Evolutionary conservation across 1,140 invertebrate genomes (phyloP), one percentile per base, ranked within the genome.

Genomic region (Vanessa tameamea): DNA sequence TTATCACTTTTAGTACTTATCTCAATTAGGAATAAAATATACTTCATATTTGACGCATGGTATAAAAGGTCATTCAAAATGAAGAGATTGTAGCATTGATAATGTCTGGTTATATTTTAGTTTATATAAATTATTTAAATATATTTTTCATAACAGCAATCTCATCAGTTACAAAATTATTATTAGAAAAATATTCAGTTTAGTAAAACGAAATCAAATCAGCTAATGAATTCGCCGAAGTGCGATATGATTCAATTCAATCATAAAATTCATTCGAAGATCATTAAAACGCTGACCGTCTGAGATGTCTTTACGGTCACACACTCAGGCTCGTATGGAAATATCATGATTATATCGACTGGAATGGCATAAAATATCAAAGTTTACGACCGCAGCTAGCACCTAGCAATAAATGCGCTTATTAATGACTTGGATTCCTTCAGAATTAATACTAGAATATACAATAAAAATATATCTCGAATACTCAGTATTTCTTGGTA

Each of bases 291-390:
- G 14, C 16, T 53, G 50, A 15, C 20, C 14, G 69, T 76, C 16
- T 76, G 75, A 69, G 57, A 11, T 50, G 59, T 61, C 48, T n/a
- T 75, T 64, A 72, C 78, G 69, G 71, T 72, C 72, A 16, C 48
- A 67, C 51, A 53, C 51, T 53, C 51, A 15, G 69, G 59, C 31
- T 74, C 67, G 74, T 79, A 75, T 78, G 74, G 71, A 69, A 83
- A 80, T 82, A 78, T 76, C 75, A 76, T 81, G 82, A 84, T 84
- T 82, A 85, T 82, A 76, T 83, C 72, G 57, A 65, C 63, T 75
- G 69, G 71, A 37, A 69, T 57, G 72, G 72, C 69, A 81, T 85
- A 85, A 86, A 86, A 80, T 75, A 73, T 55, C 23, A 12, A 48
- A 78, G 64, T 86, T 84, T 86, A 86, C 69, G 73, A 69, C 64